Evolutionary conservation across 2,113 vertebrate species (phyloP), one percentile per base, ranked within the genome.

Genomic region (Zosterops pallidus): DNA sequence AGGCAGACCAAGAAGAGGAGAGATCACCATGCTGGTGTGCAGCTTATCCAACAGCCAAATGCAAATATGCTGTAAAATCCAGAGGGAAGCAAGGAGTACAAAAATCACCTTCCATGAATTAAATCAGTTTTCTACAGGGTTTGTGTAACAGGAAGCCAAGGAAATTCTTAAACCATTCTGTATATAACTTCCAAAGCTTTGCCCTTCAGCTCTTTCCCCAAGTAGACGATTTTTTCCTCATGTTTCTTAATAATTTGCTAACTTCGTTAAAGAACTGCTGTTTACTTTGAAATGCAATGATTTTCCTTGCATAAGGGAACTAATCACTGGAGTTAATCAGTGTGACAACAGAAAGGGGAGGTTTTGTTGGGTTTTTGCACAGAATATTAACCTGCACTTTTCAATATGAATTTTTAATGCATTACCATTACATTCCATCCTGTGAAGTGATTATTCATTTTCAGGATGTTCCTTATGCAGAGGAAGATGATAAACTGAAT

Each of bases 281-380:
- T 96, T 96, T 97, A 90, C 95, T 96, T 95, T 86, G 92, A 91
- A 81, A 95, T 90, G 90, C 71, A 90, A 87, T 95, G 95, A 96
- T 96, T 96, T 96, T 87, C 76, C 92, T 90, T 95, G 84, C 88
- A 86, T 94, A 96, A 93, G 90, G 88, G 92, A 92, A 93, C 96
- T 96, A 95, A 96, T 97, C 95, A 95, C 95, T 95, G 83, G 77
- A 95, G 96, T 97, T 96, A 96, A 97, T 97, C 95, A 96, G 93
- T 96, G 94, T 93, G 90, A 96, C 95, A 96, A 97, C 96, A 96
- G 95, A 97, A 96, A 94, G 69, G 86, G 94, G 92, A 96, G 90
- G 88, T 94, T 96, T 96, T 94, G 85, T 95, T 95, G 90, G 91
- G 81, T 92, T 96, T 94, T 95, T 94, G 86, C 88, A 94, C 93